Percentiles rank a stretch among this genome's conserved stretches.
These are phyloP conservation scores for Diadromus collaris DNA, from an alignment of 2,888 invertebrate species.

Conservation along the genomic window DNA sequence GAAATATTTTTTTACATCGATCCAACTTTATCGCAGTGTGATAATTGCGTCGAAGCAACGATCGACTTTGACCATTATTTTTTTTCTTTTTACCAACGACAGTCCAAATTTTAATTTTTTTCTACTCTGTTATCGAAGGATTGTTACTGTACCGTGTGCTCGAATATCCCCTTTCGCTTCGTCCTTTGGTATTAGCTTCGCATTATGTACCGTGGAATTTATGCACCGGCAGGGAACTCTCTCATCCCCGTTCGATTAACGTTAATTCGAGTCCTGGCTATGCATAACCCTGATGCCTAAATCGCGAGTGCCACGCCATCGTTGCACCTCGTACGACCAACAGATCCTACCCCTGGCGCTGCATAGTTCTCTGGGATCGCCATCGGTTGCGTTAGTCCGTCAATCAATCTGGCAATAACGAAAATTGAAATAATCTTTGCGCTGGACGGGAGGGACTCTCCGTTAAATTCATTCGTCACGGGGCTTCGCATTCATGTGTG, in stretches of 20 bases:
- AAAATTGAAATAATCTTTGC: constrained; percentile 62
- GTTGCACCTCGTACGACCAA: constrained; percentile 26
- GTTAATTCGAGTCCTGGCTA: constrained; percentile 48
- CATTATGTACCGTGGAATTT: constrained; percentile 68
- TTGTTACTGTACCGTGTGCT: background rate
- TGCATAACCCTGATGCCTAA: constrained; percentile 45
- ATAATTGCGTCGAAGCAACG: background rate
- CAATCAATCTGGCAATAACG: constrained; percentile 61
- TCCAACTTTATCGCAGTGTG: too few species aligned
- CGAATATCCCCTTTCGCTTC: constrained; percentile 6
- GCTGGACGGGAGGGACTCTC: constrained; percentile 19
- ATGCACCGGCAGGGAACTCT: constrained; percentile 66
- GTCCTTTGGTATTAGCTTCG: constrained; percentile 31
- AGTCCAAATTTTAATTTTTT: background rate
- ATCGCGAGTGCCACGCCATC: constrained; percentile 29
- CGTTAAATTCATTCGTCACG: constrained; percentile 61
- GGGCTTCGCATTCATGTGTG: constrained; percentile 49
- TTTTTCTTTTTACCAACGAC: background rate
- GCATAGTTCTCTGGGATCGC: constrained; percentile 33
- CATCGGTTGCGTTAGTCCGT: constrained; percentile 49
- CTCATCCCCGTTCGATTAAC: constrained; percentile 26
- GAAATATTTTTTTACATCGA: too few species aligned
- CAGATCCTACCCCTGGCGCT: background rate
- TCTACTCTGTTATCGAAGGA: background rate
- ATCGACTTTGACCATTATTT: background rate